Conservation (phyloP, 1,140 invertebrate genomes). For the Leptinotarsa defecta region DNA sequence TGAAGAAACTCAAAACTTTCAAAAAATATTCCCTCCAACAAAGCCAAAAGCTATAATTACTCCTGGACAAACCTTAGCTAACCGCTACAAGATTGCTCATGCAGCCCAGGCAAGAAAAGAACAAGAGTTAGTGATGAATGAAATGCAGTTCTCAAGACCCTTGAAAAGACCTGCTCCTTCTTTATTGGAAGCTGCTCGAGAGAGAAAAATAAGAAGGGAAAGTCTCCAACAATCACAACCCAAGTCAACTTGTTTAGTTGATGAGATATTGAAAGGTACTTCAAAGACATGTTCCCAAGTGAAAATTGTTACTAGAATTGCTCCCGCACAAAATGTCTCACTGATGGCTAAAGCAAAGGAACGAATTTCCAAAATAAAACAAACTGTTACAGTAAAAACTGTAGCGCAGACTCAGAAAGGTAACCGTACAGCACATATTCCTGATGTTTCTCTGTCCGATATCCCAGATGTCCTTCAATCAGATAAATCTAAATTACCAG, state of each 20-base stretch:
- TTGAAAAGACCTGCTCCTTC: conserved; percentile 35
- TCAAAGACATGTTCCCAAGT: conserved; percentile 23
- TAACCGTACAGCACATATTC: conserved; percentile 70
- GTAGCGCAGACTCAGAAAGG: conserved; percentile 72
- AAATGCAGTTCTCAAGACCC: conserved; percentile 37
- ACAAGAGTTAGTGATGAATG: conserved; percentile 47
- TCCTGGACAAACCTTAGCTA: conserved; percentile 46
- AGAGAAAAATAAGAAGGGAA: conserved; percentile 36
- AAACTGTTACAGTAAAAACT: conserved; percentile 60
- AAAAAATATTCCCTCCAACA: conserved; percentile 27
- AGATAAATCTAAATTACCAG: conserved; percentile 79
- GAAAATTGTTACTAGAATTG: conserved; percentile 57
- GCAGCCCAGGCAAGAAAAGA: conserved; percentile 47
- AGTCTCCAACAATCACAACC: background rate
- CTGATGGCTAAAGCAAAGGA: conserved; percentile 65
- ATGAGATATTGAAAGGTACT: conserved; percentile 49
- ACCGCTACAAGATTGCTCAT: conserved; percentile 50
- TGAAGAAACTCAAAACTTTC: conserved; percentile 31
- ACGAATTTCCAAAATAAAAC: conserved; percentile 58
- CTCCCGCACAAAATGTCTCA: conserved; percentile 66
- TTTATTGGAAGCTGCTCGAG: conserved; percentile 41
- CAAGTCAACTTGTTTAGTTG: conserved; percentile 33
- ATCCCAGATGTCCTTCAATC: conserved; percentile 68
- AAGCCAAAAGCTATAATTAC: conserved; percentile 42
- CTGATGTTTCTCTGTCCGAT: conserved; percentile 55